phyloP scores from a whole-genome alignment of 2,888 invertebrate genomes.

The Xestia xanthographa region DNA sequence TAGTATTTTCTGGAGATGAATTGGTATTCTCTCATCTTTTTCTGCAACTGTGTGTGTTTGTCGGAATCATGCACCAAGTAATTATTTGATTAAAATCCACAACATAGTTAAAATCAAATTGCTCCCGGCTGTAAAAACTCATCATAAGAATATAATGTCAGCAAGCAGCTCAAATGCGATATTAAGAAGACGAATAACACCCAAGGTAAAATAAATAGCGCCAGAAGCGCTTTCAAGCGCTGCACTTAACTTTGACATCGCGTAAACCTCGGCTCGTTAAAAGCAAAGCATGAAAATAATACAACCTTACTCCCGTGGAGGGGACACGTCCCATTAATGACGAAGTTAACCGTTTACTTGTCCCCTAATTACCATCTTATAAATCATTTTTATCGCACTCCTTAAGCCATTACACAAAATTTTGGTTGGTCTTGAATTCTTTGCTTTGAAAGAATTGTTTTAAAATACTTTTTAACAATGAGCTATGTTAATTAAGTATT shows the following conservation, averaged over 20 bases:
- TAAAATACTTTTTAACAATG: conserved; percentile 50
- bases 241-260: conserved; percentile 41
- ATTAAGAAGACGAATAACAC: conserved; percentile 7
- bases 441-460: conserved; percentile 39
- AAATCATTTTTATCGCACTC: conserved; percentile 81
- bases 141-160: neutral
- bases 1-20: neutral
- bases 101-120: neutral
- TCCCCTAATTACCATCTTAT: conserved; percentile 76
- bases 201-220: neutral
- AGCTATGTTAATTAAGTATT: conserved; percentile 57
- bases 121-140: neutral
- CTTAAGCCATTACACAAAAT: conserved; percentile 71
- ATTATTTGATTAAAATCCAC: neutral
- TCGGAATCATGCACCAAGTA: neutral
- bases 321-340: conserved; percentile 49
- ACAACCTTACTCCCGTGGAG: conserved; percentile 28
- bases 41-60: neutral
- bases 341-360: conserved; percentile 53
- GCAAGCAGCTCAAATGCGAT: neutral
- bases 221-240: conserved; percentile 25
- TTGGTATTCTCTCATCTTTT: neutral
- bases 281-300: conserved; percentile 47
- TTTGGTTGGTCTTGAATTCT: conserved; percentile 57
- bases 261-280: conserved; percentile 51